Percentiles rank a stretch among this genome's conserved stretches.
Conservation (phyloP, 2,797 vertebrate species). For the Pseudocheirus occidentalis region DNA sequence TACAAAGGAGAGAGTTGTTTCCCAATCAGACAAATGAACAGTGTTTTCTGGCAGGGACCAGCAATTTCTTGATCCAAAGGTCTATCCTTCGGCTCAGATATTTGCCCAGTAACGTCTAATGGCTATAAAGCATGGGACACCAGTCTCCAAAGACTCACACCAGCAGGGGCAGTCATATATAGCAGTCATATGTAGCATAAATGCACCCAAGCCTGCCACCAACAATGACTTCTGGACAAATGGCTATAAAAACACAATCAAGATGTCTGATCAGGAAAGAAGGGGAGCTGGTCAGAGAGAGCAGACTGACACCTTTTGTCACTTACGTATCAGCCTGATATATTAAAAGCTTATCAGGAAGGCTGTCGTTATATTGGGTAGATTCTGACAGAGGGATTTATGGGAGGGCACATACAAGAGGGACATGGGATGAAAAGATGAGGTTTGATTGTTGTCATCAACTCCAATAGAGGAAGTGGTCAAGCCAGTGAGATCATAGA, state of each 20-base stretch:
- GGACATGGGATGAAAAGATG: neutral
- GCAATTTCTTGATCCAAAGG: neutral
- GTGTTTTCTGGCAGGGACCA: neutral
- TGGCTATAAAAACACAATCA: neutral
- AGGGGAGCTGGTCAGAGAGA: neutral
- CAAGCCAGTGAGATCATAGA: neutral
- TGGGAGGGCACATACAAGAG: neutral
- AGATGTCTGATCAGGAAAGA: neutral
- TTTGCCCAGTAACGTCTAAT: neutral
- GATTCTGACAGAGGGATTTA: neutral
- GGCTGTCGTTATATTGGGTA: neutral
- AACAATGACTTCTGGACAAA: neutral
- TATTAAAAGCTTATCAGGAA: neutral
- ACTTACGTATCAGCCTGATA: neutral
- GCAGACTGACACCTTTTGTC: neutral
- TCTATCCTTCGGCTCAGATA: neutral
- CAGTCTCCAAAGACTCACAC: neutral
- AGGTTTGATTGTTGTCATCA: neutral
- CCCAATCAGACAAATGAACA: neutral
- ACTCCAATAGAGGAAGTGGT: neutral
- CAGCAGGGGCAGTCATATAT: neutral
- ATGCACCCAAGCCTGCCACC: neutral
- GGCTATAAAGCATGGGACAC: neutral
- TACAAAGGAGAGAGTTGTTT: neutral
- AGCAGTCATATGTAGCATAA: neutral